Percentiles rank a stretch among this genome's conserved stretches.
These are phyloP conservation scores for Cataglyphis rosenhaueri DNA, from an alignment of 2,888 invertebrate genomes.

Conservation along the genomic window DNA sequence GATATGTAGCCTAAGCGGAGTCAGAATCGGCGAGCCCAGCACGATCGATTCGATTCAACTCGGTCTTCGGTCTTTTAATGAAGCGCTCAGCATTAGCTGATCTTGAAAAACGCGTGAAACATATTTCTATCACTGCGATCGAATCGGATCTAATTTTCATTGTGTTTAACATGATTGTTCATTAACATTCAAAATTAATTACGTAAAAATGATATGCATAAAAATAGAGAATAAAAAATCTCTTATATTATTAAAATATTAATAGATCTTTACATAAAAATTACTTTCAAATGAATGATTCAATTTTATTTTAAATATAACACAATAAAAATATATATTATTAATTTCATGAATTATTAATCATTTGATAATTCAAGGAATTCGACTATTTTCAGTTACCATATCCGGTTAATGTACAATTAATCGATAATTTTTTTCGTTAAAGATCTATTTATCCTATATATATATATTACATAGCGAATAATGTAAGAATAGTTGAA, in stretches of 20 bases:
- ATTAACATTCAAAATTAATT: background rate
- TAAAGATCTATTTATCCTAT: background rate
- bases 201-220: too few relatives aligned
- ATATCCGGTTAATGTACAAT: background rate
- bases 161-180: background rate
- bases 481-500: background rate
- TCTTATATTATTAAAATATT: background rate
- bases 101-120: conserved; percentile 2
- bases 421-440: background rate
- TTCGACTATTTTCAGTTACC: background rate
- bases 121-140: conserved; percentile 8
- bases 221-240: background rate
- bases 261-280: background rate
- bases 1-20: conserved; percentile 43
- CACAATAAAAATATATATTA: background rate
- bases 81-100: conserved; percentile 8
- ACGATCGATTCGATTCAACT: conserved; percentile 22
- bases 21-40: conserved; percentile 28
- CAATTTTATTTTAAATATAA: background rate
- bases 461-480: background rate
- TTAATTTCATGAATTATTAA: background rate
- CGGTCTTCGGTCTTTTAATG: background rate
- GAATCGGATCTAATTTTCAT: conserved; percentile 23
- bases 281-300: background rate
- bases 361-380: background rate